Percentiles rank a stretch among this genome's conserved stretches.
Conservation (phyloP, 1,140 invertebrate species). For the Eueides isabella region DNA sequence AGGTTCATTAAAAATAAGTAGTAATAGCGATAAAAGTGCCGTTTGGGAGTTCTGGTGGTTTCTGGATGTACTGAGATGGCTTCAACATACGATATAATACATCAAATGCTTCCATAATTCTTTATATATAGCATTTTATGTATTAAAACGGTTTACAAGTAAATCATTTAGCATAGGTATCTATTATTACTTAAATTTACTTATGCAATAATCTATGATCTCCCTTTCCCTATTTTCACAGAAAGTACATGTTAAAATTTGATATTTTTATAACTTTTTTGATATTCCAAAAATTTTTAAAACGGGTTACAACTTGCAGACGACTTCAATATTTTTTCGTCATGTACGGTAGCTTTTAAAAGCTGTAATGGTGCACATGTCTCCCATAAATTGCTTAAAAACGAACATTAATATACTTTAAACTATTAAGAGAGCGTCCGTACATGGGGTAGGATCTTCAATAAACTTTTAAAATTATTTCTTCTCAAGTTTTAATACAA, state of each 20-base stretch:
- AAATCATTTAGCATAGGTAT: too few relatives aligned
- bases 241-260: not conserved
- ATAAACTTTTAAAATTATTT: conserved; percentile 4
- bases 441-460: not conserved
- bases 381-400: conserved; percentile 60
- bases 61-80: too few relatives aligned
- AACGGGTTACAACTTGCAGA: conserved; percentile 2
- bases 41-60: too few relatives aligned
- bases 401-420: conserved; percentile 54
- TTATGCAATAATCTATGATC: too few relatives aligned
- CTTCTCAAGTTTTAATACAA: not conserved
- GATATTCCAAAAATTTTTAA: not conserved
- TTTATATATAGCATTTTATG: too few relatives aligned
- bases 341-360: conserved; percentile 14
- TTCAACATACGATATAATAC: too few relatives aligned
- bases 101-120: too few relatives aligned
- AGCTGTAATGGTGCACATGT: conserved; percentile 42
- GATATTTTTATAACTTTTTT: too few relatives aligned
- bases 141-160: too few relatives aligned
- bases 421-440: conserved; percentile 54
- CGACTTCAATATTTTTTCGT: conserved; percentile 12
- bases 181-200: too few relatives aligned
- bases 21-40: too few relatives aligned
- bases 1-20: too few relatives aligned
- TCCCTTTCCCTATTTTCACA: not conserved